Base-by-base conservation (phyloP, 2,888 invertebrate species). In the Philopedon plagiatum region DNA sequence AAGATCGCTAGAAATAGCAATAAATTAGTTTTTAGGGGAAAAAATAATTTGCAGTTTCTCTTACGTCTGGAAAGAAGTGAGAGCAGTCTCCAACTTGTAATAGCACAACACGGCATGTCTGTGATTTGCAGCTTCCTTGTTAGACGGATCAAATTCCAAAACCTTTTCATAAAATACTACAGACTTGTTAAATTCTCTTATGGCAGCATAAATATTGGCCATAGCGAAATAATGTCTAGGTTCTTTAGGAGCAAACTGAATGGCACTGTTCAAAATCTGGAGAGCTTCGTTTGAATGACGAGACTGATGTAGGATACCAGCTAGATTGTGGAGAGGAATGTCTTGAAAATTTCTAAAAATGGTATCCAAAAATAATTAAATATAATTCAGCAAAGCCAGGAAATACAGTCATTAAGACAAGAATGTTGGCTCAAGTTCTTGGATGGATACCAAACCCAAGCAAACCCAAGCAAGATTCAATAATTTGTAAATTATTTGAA, bases 261-360 rank as follows among this genome's bases (percentile, higher is more conserved):
- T 87, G 0, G 94, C 93, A 13, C 92, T 91, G 78, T 91, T 90
- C 0, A 94, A 86, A 51, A 94, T 87, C 72, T 91, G 88, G 0
- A 91, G 89, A 0, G 94, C 94, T 83, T 94, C 94, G 73, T 90
- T 90, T 0, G 91, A 89, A 78, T 88, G 88, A 74, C 87, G 87
- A 56, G 91, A 89, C 51, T 91, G 89, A 79, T 93, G 93, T 11
- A 95, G 86, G 76, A 94, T 88, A 46, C 92, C 91, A 0, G 93
- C 94, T 81, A 94, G 85, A 80, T 91, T 93, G 64, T 93, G 86
- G 34, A 94, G 85, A 0, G 94, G 91, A 58, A 94, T 89, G 82
- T 93, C 92, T 82, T 91, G 91, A 81, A 90, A 91, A 76, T 88
- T 85, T 79, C 94, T 94, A 87, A 15, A 87, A 62, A 26, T 29